Evolutionary conservation across 2,888 invertebrate genomes (phyloP).

Genomic region (Aphrophora alni): DNA sequence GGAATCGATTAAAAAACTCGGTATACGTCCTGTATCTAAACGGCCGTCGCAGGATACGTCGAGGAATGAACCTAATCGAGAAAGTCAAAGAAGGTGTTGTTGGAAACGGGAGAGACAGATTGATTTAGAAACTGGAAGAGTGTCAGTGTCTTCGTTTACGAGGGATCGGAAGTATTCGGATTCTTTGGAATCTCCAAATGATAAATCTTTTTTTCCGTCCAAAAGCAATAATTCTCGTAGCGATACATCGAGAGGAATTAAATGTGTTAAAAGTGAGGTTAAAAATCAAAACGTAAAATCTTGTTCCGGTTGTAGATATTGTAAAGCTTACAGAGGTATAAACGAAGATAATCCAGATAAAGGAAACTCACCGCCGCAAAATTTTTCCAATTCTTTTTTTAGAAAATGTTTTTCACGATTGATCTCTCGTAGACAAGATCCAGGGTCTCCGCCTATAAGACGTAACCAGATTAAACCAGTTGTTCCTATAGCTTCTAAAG

Average conservation of each 20-base stretch:
- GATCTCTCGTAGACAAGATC: slow-evolving; percentile 17
- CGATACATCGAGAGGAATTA: background rate
- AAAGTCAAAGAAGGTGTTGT: slow-evolving; percentile 14
- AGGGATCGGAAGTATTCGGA: background rate
- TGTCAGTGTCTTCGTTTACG: background rate
- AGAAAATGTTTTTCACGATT: slow-evolving; percentile 18
- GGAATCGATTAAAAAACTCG: slow-evolving; percentile 31
- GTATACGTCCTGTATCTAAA: slow-evolving; percentile 11
- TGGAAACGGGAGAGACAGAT: background rate
- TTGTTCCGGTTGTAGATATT: slow-evolving; percentile 47
- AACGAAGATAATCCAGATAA: slow-evolving; percentile 38
- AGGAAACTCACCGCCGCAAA: background rate
- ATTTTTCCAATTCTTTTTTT: slow-evolving; percentile 14
- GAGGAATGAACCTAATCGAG: background rate
- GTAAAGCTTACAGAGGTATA: slow-evolving; percentile 36
- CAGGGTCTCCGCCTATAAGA: slow-evolving; percentile 23
- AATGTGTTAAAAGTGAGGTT: background rate
- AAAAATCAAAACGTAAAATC: slow-evolving; percentile 35
- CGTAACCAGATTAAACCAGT: slow-evolving; percentile 46
- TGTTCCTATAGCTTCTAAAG: slow-evolving; percentile 22
- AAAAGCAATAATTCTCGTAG: background rate
- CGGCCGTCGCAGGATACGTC: background rate
- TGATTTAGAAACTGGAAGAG: slow-evolving; percentile 6
- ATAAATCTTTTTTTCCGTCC: background rate
- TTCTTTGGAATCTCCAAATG: background rate